Percentiles rank a stretch among this genome's conserved stretches.
Evolutionary conservation across 2,888 invertebrate species (phyloP).

Genomic region (Lepetodrilus schrolli): DNA sequence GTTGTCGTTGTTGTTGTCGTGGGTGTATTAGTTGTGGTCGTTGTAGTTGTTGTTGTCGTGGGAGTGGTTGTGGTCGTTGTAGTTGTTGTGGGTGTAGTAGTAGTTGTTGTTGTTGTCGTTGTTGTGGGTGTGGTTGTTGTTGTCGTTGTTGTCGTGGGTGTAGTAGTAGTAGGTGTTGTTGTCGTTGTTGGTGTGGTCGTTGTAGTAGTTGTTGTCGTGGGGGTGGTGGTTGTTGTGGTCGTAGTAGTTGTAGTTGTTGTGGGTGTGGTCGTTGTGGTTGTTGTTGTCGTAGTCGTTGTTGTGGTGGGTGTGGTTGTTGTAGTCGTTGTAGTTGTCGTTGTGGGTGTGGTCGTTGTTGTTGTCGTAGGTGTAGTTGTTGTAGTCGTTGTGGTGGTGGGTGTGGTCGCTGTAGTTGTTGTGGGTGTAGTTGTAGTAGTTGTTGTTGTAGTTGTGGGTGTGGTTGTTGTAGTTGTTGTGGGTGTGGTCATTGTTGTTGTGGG

Average conservation of each 20-base stretch:
- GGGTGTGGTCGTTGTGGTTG: neutral
- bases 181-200: neutral
- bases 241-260: no score
- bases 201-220: conserved; percentile 7
- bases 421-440: no score
- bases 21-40: neutral
- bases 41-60: conserved; percentile 29
- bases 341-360: neutral
- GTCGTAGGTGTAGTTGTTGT: no score
- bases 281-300: conserved; percentile 1
- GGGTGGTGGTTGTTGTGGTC: conserved; percentile 5
- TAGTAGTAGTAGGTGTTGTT: conserved; percentile 12
- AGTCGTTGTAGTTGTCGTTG: neutral
- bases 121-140: conserved; percentile 30
- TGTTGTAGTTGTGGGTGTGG: no score
- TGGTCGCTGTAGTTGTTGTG: neutral
- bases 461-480: neutral
- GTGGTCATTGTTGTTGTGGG: neutral
- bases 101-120: conserved; percentile 25
- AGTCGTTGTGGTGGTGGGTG: no score
- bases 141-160: conserved; percentile 27
- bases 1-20: neutral
- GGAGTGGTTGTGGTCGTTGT: conserved; percentile 22
- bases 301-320: neutral
- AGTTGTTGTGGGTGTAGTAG: conserved; percentile 18